Percentiles rank a stretch among this genome's conserved stretches.
phyloP scores from a whole-genome alignment of 2,113 vertebrate genomes.

The Oreochromis spilurus region DNA sequence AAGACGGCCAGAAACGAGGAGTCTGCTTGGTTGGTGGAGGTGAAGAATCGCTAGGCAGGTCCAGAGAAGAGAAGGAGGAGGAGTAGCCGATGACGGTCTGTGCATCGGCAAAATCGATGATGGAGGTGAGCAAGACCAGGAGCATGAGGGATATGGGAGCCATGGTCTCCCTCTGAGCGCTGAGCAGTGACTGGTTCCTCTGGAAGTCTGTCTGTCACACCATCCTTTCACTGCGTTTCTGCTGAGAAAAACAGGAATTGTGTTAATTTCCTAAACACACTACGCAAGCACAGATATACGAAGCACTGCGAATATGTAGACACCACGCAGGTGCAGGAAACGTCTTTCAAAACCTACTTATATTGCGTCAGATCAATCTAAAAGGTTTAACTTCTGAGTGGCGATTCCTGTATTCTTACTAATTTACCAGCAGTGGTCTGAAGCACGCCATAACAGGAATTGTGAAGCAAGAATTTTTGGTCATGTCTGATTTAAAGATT shows the following conservation, averaged over 20 bases:
- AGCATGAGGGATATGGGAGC: slow-evolving; percentile 23
- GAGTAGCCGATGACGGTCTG: slow-evolving; percentile 51
- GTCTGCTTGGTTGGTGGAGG: slow-evolving; percentile 45
- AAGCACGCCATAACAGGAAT: not conserved
- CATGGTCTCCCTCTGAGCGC: slow-evolving; percentile 47
- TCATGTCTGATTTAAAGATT: not conserved
- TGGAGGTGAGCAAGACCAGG: slow-evolving; percentile 28
- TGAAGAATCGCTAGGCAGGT: slow-evolving; percentile 6
- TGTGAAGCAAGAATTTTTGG: not conserved
- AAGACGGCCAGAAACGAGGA: slow-evolving; percentile 20
- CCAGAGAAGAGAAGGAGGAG: slow-evolving; percentile 12
- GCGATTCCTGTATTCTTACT: not conserved
- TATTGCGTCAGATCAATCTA: not conserved
- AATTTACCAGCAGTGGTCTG: not conserved
- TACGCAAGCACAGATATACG: not conserved
- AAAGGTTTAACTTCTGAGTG: not conserved
- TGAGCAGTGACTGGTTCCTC: slow-evolving; percentile 16
- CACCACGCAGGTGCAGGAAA: not conserved
- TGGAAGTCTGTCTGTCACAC: slow-evolving; percentile 31
- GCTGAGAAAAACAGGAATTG: slow-evolving; percentile 11
- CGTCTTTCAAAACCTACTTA: not conserved
- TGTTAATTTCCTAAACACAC: not conserved
- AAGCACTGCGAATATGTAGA: not conserved
- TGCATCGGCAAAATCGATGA: slow-evolving; percentile 21
- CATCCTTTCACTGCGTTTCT: slow-evolving; percentile 45